Evolutionary conservation across 35 echinoderm and acorn worm genomes (phyloP).

Genomic region (Lytechinus pictus): DNA sequence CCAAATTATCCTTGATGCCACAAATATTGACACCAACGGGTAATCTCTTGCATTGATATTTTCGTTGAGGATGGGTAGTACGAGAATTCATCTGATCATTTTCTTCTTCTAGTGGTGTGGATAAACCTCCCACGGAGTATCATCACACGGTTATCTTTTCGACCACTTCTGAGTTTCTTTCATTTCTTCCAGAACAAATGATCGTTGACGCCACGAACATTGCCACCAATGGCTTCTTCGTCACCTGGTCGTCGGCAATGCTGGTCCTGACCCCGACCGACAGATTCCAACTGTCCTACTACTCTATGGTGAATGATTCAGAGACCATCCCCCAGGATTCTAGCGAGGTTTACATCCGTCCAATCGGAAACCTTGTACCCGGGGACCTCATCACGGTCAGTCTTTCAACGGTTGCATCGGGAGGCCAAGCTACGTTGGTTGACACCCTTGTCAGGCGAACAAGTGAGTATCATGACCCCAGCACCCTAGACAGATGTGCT

Average conservation of each 20-base stretch:
- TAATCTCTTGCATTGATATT: too few species aligned
- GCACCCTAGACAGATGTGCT: too few species aligned
- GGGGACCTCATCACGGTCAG: constrained; percentile 7
- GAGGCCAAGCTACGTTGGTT: neutral
- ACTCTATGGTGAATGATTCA: neutral
- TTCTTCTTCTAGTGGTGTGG: too few species aligned
- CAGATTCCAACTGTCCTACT: neutral
- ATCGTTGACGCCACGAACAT: neutral
- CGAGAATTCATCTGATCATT: too few species aligned
- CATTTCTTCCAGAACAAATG: too few species aligned
- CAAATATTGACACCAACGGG: neutral
- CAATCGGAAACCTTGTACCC: neutral
- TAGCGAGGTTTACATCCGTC: neutral
- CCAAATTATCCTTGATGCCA: neutral
- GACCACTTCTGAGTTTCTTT: too few species aligned
- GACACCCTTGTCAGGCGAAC: neutral
- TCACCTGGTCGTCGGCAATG: neutral
- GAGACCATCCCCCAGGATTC: neutral
- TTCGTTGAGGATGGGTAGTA: too few species aligned
- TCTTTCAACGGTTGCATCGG: neutral
- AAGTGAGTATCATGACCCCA: neutral
- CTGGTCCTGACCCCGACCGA: neutral
- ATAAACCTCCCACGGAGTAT: too few species aligned
- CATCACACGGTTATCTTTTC: too few species aligned
- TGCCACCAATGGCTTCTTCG: neutral